phyloP scores from a whole-genome alignment of 1,140 invertebrate species.

The Tetranychus urticae region DNA sequence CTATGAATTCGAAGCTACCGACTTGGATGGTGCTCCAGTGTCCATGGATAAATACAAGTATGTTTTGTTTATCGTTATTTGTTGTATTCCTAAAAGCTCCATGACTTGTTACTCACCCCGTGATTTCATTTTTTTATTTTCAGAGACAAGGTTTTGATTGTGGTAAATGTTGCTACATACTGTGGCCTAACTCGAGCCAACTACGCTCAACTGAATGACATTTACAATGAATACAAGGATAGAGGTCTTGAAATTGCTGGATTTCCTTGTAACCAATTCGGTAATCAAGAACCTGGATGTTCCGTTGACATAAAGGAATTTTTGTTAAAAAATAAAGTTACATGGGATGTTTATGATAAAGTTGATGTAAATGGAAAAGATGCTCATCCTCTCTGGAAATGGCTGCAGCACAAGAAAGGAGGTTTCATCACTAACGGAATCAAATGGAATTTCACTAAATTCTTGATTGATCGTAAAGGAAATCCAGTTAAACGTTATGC shows the following conservation, averaged over 20 bases:
- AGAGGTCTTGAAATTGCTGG: constrained; percentile 43
- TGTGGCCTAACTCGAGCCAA: constrained; percentile 55
- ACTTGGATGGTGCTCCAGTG: constrained; percentile 11
- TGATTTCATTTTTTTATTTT: neutral
- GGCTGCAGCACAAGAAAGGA: constrained; percentile 48
- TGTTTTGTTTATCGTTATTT: neutral
- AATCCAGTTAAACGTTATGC: constrained; percentile 53
- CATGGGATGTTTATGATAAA: constrained; percentile 11
- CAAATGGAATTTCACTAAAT: constrained; percentile 96
- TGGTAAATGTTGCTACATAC: constrained; percentile 65
- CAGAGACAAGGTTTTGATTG: constrained; percentile 32
- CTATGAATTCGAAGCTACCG: constrained; percentile 11
- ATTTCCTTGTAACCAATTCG: constrained; percentile 83
- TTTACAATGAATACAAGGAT: constrained; percentile 40
- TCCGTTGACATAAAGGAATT: constrained; percentile 46
- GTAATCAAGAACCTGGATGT: constrained; percentile 43
- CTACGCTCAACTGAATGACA: constrained; percentile 41
- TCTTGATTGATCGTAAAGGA: constrained; percentile 65
- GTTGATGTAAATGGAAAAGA: constrained; percentile 54
- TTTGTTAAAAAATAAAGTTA: constrained; percentile 23
- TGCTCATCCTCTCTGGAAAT: constrained; percentile 60
- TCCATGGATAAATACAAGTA: constrained; percentile 3
- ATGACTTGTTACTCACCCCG: too few species aligned
- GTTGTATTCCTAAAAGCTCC: neutral
- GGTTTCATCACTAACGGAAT: constrained; percentile 26